A percentile compares a stretch with the other conserved stretches of the same genome.
Evolutionary conservation across 2,113 vertebrate genomes (phyloP).

Genomic region (Toxotes chatareus): DNA sequence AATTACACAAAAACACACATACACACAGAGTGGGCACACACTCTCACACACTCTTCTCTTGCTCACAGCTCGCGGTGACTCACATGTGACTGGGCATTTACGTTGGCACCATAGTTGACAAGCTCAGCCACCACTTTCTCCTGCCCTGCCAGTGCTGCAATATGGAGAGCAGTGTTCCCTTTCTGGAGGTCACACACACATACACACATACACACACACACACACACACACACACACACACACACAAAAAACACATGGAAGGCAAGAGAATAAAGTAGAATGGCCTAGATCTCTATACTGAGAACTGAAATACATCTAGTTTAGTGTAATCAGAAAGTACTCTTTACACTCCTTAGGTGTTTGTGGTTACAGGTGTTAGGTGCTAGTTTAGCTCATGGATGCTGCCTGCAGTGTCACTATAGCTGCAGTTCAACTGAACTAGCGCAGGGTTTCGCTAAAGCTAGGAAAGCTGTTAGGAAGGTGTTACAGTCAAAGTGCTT

Average conservation of each 20-base stretch:
- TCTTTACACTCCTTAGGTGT: neutral
- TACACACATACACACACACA: constrained; percentile 1
- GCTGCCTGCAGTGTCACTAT: neutral
- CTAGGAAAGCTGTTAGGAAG: neutral
- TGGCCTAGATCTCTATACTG: constrained; percentile 45
- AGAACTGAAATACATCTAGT: constrained; percentile 13
- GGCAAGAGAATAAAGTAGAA: constrained; percentile 33
- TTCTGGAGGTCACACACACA: constrained; percentile 85
- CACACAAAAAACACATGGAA: constrained; percentile 12
- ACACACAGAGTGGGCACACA: constrained; percentile 7
- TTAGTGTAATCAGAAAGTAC: neutral
- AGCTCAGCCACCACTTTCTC: constrained; percentile 92
- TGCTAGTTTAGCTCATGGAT: neutral
- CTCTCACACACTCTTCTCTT: neutral
- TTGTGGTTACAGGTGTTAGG: neutral
- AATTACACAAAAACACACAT: neutral
- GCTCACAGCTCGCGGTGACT: constrained; percentile 51
- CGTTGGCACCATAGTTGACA: constrained; percentile 93
- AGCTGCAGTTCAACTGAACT: neutral
- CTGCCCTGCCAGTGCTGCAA: constrained; percentile 92
- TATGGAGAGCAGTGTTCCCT: constrained; percentile 97
- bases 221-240: constrained; percentile 10
- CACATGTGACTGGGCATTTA: constrained; percentile 97
- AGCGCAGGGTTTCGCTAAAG: neutral
- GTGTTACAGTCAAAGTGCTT: neutral